Base-by-base conservation (phyloP, 1,140 invertebrate species). In the Thaumetopoea pityocampa region DNA sequence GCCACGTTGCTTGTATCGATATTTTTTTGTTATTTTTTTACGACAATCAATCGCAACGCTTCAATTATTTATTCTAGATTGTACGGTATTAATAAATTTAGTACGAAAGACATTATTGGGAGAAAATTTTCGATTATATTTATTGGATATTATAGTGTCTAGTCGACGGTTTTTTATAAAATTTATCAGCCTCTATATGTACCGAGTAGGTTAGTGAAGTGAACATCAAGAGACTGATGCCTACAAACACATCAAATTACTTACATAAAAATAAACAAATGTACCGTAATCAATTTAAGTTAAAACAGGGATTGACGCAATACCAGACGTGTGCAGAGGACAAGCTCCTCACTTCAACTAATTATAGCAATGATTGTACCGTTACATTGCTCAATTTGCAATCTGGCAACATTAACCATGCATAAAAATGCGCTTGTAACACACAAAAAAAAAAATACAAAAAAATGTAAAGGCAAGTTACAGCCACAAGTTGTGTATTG, bases 91-190 rank as follows among this genome's bases (percentile, higher is more conserved):
- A n/a, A 51, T 56, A 47, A 42, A 47, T 47, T n/a, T 52, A 44
- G 20, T 43, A 55, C 38, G 36, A 24, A 30, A 40, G 46, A 52
- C 43, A 46, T 47, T 51, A 43, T 45, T 49, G 35, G 40, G 42
- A 40, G 34, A 22, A 22, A 27, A 36, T 58, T 44, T 57, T 45
- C 28, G 49, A 55, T 40, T 60, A 51, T 69, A 67, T 70, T 70
- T 69, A 72, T 70, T 67, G 60, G 66, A 62, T 65, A 67, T 63
- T 47, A 51, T 68, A 74, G 69, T 61, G 68, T 72, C 74, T 77
- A 80, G 74, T 80, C 74, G 67, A 64, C 55, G 64, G 53, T 24
- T 55, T 58, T 65, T 54, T 41, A 41, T 28, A 41, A 41, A 30
- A 44, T 62, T 48, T 41, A 49, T 47, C 54, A 52, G 51, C 51